These are phyloP conservation scores for Pocillopora grandis DNA, from an alignment of 92 coral and sea anemone genomes.

Conservation along the genomic window DNA sequence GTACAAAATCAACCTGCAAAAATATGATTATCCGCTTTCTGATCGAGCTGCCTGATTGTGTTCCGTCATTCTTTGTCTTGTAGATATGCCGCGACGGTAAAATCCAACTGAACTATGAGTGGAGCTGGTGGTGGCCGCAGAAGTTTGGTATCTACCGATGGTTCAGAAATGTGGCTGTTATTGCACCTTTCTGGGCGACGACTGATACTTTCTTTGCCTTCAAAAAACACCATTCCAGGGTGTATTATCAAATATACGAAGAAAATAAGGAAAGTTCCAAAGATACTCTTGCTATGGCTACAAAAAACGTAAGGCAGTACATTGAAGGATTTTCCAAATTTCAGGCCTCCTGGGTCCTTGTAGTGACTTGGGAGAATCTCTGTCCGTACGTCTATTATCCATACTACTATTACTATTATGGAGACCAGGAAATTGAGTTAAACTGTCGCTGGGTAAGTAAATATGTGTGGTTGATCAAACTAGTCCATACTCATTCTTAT, in stretches of 20 bases:
- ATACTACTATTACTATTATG: neutral
- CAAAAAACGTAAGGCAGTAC: conserved; percentile 19
- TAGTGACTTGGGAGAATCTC: conserved; percentile 44
- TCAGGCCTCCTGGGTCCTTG: conserved; percentile 51
- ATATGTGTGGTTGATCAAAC: too few species aligned
- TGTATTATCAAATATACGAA: conserved; percentile 20
- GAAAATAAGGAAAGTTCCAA: neutral
- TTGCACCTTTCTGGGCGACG: conserved; percentile 61
- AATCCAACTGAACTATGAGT: conserved; percentile 18
- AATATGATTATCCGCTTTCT: too few species aligned
- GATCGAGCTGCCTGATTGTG: too few species aligned
- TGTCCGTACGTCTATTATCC: conserved; percentile 10
- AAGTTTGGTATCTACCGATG: conserved; percentile 46
- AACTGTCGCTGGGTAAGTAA: too few species aligned
- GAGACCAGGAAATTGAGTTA: too few species aligned
- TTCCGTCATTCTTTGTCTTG: neutral
- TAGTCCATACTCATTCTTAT: too few species aligned
- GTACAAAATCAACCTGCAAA: too few species aligned
- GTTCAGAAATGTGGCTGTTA: conserved; percentile 9
- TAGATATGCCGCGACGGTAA: conserved; percentile 40
- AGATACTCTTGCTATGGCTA: conserved; percentile 2
- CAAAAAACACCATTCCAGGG: neutral
- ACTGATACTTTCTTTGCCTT: conserved; percentile 19
- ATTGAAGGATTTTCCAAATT: conserved; percentile 6
- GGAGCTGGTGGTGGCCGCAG: conserved; percentile 42